phyloP scores from a whole-genome alignment of 2,888 invertebrate genomes.

The Belgica antarctica region DNA sequence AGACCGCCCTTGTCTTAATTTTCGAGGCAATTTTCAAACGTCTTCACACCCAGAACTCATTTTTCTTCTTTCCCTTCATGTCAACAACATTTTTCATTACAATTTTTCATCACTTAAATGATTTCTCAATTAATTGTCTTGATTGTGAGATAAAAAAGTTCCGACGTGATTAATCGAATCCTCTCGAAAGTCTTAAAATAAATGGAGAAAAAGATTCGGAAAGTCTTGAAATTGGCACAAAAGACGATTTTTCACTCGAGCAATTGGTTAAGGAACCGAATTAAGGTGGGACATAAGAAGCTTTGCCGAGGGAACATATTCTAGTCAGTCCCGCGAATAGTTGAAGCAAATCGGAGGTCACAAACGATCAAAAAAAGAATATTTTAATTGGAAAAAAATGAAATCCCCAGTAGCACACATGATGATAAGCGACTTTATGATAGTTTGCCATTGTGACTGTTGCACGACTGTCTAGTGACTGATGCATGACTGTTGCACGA shows the following conservation, averaged over 20 bases:
- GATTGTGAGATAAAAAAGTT: neutral
- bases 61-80: conserved; percentile 43
- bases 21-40: neutral
- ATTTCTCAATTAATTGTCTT: conserved; percentile 2
- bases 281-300: too few relatives aligned
- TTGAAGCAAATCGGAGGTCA: too few relatives aligned
- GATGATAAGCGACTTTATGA: too few relatives aligned
- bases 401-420: too few relatives aligned
- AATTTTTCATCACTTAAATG: conserved; percentile 32
- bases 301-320: too few relatives aligned
- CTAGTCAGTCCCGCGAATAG: too few relatives aligned
- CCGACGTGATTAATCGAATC: conserved; percentile 7
- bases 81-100: conserved; percentile 45
- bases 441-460: too few relatives aligned
- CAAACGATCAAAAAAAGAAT: too few relatives aligned
- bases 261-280: neutral
- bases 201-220: neutral
- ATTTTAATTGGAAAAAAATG: too few relatives aligned
- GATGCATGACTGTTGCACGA: too few relatives aligned
- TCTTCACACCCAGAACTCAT: conserved; percentile 33
- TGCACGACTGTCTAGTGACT: too few relatives aligned
- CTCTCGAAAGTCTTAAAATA: neutral
- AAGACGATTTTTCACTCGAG: conserved; percentile 11
- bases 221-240: conserved; percentile 15
- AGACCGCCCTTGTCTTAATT: conserved; percentile 19